Percentiles rank a stretch among this genome's conserved stretches.
phyloP scores from a whole-genome alignment of 2,113 vertebrate species.

The Aspiorhynchus laticeps region DNA sequence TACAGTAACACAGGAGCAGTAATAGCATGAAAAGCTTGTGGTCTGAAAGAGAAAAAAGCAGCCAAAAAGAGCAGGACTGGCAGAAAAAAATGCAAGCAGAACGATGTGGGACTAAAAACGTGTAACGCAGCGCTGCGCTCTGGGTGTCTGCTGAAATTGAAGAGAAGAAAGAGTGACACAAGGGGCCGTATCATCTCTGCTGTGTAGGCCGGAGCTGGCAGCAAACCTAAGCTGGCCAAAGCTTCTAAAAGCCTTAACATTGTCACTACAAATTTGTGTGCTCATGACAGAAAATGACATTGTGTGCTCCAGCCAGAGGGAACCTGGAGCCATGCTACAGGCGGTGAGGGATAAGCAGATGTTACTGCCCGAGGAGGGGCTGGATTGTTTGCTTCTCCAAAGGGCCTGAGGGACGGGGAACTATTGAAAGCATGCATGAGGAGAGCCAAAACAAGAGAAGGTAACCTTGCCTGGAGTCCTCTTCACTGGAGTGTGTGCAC shows the following conservation, averaged over 20 bases:
- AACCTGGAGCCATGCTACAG: conserved; percentile 77
- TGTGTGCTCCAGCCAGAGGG: conserved; percentile 76
- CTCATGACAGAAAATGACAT: conserved; percentile 82
- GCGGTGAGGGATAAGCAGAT: conserved; percentile 80
- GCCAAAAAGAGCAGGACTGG: too few relatives aligned
- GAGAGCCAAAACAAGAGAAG: conserved; percentile 75
- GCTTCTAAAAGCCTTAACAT: conserved; percentile 69
- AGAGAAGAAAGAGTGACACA: conserved; percentile 46
- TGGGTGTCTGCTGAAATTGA: conserved; percentile 51
- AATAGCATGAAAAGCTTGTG: too few relatives aligned
- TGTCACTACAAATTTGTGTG: conserved; percentile 81
- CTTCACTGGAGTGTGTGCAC: conserved; percentile 44
- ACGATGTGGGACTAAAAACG: conserved; percentile 24
- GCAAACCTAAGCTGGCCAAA: conserved; percentile 64
- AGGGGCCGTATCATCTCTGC: conserved; percentile 60
- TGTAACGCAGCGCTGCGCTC: conserved; percentile 42
- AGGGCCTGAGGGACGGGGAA: conserved; percentile 58
- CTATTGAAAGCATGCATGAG: conserved; percentile 73
- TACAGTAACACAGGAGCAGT: too few relatives aligned
- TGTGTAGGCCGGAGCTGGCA: conserved; percentile 60
- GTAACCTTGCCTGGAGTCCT: conserved; percentile 76
- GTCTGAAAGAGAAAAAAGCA: too few relatives aligned
- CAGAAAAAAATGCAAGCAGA: too few relatives aligned
- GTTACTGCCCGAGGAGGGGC: conserved; percentile 75
- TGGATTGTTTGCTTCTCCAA: conserved; percentile 60